Percentiles rank a stretch among this genome's conserved stretches.
phyloP scores from a whole-genome alignment of 2,113 vertebrate species.

The Oncorhynchus masou region DNA sequence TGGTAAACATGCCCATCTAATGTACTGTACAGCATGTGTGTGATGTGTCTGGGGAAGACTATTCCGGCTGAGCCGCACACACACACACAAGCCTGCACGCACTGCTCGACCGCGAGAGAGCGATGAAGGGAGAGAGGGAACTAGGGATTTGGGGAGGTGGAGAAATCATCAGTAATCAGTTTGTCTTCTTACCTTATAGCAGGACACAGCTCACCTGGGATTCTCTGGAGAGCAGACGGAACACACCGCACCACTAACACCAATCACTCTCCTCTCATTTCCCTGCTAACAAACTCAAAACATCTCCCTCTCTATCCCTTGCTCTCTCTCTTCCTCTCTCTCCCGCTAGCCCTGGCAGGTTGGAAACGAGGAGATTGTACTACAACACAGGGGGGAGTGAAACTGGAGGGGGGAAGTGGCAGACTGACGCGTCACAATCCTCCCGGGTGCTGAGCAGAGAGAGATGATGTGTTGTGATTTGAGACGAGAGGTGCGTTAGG shows the following conservation, averaged over 20 bases:
- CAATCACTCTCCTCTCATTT: slow-evolving; percentile 76
- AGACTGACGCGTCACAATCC: slow-evolving; percentile 46
- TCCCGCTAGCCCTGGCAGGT: slow-evolving; percentile 78
- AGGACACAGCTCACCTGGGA: slow-evolving; percentile 81
- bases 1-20: slow-evolving; percentile 29
- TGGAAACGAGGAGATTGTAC: slow-evolving; percentile 89
- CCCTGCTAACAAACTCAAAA: slow-evolving; percentile 81
- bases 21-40: slow-evolving; percentile 36
- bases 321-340: slow-evolving; percentile 63
- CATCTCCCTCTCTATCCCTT: slow-evolving; percentile 85
- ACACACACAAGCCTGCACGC: slow-evolving; percentile 27
- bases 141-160: slow-evolving; percentile 12
- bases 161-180: slow-evolving; percentile 42
- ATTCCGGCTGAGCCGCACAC: slow-evolving; percentile 26
- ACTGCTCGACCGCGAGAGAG: slow-evolving; percentile 30
- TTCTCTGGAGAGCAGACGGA: slow-evolving; percentile 78
- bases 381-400: slow-evolving; percentile 80
- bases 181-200: slow-evolving; percentile 85
- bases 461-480: too few species aligned
- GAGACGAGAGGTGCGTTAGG: neutral
- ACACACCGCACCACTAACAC: slow-evolving; percentile 69
- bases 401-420: slow-evolving; percentile 74
- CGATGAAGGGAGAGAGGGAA: slow-evolving; percentile 4
- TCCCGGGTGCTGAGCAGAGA: slow-evolving; percentile 18
- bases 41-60: slow-evolving; percentile 49